Evolutionary conservation across 2,888 invertebrate genomes (phyloP), one percentile per base, ranked within the genome.

Genomic region (Eupsilia transversa): DNA sequence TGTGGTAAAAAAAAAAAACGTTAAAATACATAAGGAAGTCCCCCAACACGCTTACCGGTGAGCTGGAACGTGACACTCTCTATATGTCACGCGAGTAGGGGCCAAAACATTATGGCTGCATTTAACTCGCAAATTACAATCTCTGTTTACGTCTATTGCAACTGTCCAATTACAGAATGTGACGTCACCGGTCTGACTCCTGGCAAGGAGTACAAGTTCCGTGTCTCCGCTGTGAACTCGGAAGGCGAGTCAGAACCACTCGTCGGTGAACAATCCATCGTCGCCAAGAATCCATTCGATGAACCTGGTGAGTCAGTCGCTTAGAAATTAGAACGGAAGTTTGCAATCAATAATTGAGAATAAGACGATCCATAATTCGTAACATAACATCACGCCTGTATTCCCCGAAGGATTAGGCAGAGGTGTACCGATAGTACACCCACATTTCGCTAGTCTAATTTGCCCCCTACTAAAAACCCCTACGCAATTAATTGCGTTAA

Each of bases 271-370:
- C 97, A 98, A 89, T 97, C 98, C 61, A 98, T 99, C 83, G 95
- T 99, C 86, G 99, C 99, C 73, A 99, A 99, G 96, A 99, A 99
- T 98, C 99, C 99, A 82, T 99, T 98, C 95, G 99, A 99, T 91
- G 99, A 99, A 92, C 99, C 99, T 79, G 98, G 98, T 91, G 96
- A 97, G 93, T 87, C 10, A 67, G 10, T 38, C 9, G 9, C 38
- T 10, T 38, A 5, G 10, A 38, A 38, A 38, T 38, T 38, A 5
- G 10, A 38, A 38, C 0, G 38, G 10, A 38, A 38, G 0, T 38
- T 38, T 38, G 38, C 38, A 38, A 38, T 38, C 1, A 38, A 38
- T 38, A 9, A 38, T 38, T 38, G 38, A 38, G 38, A 38, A 38
- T 10, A 38, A 38, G 38, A 38, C 38, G 38, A 38, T 38, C 38